Conservation (phyloP, 2,113 vertebrate species). For the Callocephalon fimbriatum region DNA sequence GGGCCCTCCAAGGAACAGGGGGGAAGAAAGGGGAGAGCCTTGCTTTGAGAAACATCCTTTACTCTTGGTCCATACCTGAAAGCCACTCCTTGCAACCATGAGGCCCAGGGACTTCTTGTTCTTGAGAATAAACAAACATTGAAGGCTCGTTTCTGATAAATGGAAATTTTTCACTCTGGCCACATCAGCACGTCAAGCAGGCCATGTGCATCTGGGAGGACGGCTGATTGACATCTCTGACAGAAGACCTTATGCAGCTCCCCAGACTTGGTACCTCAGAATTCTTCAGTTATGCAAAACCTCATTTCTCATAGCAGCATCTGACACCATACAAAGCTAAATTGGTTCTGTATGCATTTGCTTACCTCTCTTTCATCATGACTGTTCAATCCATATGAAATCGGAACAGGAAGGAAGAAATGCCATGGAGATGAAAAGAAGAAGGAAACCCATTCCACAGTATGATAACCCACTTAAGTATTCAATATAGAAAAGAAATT, state of each 20-base stretch:
- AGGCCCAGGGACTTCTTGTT: neutral
- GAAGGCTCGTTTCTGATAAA: neutral
- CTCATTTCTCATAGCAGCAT: neutral
- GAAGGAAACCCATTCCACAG: constrained; percentile 4
- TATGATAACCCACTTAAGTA: constrained; percentile 11
- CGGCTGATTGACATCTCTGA: neutral
- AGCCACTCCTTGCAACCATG: neutral
- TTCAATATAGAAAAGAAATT: constrained; percentile 37
- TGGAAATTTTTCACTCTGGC: neutral
- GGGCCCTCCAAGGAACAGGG: neutral
- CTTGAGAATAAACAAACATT: neutral
- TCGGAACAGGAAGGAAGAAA: neutral
- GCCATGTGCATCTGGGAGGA: neutral
- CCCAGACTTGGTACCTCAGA: neutral
- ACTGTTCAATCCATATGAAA: neutral
- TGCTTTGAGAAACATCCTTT: neutral
- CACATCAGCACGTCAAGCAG: neutral
- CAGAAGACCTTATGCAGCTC: neutral
- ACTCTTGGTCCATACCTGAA: neutral
- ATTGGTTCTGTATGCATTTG: constrained; percentile 10
- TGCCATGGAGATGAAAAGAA: constrained; percentile 15
- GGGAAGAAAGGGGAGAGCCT: neutral
- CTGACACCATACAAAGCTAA: neutral
- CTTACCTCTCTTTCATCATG: neutral
- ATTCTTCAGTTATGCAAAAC: neutral